These are phyloP conservation scores for Phaedon cochleariae DNA, from an alignment of 2,888 invertebrate genomes.

Conservation along the genomic window DNA sequence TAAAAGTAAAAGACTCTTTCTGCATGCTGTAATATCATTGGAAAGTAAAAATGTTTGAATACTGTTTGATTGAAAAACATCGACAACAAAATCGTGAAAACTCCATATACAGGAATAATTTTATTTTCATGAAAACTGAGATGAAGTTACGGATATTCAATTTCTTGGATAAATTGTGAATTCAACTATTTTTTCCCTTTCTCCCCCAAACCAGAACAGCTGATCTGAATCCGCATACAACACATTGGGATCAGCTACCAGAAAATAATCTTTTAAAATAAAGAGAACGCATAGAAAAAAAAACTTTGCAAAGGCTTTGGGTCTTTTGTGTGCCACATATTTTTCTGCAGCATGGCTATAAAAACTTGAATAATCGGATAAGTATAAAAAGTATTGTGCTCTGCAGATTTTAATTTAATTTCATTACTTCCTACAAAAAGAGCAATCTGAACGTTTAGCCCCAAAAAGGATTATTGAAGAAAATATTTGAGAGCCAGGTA, in stretches of 20 bases:
- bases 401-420: constrained; percentile 31
- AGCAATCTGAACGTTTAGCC: constrained; percentile 27
- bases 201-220: constrained; percentile 28
- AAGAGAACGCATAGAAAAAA: constrained; percentile 37
- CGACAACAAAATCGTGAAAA: not conserved
- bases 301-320: constrained; percentile 29
- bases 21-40: no score
- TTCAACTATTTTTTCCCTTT: constrained; percentile 25
- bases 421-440: constrained; percentile 31
- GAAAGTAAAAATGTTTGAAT: no score
- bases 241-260: constrained; percentile 39
- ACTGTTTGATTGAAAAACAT: not conserved
- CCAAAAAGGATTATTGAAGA: constrained; percentile 14
- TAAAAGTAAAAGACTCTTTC: no score
- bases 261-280: constrained; percentile 42
- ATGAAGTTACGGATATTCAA: no score
- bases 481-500: not conserved
- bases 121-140: no score
- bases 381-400: constrained; percentile 27
- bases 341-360: constrained; percentile 22
- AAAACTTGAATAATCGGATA: constrained; percentile 34
- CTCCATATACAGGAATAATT: not conserved
- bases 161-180: no score
- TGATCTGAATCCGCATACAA: constrained; percentile 32
- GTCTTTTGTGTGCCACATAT: constrained; percentile 16